Conservation (phyloP, 2,113 vertebrate species). For the Otolemur garnettii region DNA sequence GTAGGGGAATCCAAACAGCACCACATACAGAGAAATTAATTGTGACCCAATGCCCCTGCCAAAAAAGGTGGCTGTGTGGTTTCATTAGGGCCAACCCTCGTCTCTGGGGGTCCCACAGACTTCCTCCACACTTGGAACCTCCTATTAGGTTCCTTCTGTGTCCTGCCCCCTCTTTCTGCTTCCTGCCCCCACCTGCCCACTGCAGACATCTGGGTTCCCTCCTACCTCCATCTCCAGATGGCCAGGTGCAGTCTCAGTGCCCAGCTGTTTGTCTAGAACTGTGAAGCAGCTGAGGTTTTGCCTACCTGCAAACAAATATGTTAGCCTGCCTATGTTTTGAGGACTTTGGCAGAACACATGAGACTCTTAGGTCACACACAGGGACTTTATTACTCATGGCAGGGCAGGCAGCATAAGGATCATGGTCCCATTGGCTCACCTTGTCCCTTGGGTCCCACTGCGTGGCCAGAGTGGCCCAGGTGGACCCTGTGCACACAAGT, state of each 20-base stretch:
- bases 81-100: too few species aligned
- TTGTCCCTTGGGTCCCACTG: neutral
- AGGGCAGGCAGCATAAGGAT: neutral
- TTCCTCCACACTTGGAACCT: neutral
- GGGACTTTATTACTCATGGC: neutral
- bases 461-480: neutral
- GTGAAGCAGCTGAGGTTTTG: neutral
- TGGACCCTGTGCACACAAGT: neutral
- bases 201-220: neutral
- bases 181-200: neutral
- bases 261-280: neutral
- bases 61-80: too few species aligned
- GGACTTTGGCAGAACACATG: neutral
- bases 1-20: too few species aligned
- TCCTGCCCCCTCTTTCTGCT: too few species aligned
- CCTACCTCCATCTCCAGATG: neutral
- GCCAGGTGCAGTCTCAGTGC: neutral
- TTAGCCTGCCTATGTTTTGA: neutral
- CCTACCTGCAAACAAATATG: neutral
- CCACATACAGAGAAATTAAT: too few species aligned
- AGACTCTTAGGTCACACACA: neutral
- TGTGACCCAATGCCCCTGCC: too few species aligned
- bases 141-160: neutral
- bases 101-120: neutral
- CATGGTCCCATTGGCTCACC: neutral